Conservation (phyloP, 2,113 vertebrate species). For the Plestiodon gilberti region DNA sequence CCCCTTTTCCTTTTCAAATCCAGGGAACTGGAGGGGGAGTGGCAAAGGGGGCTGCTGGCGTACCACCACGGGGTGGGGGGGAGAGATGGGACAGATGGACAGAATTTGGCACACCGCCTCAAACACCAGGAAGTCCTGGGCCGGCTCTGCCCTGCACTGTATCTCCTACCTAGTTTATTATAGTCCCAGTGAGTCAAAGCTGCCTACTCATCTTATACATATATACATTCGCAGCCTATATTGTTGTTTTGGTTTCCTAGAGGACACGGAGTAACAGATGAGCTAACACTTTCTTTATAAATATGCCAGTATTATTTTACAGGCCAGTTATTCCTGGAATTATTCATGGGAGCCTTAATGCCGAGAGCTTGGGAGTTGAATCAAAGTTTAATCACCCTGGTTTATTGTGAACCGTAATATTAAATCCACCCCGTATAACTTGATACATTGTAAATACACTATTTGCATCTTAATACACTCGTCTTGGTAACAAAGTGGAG, state of each 20-base stretch:
- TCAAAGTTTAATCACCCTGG: neutral
- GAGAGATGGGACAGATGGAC: no score
- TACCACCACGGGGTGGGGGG: no score
- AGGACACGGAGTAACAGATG: conserved; percentile 25
- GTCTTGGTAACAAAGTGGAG: neutral
- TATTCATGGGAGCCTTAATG: neutral
- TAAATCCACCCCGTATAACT: neutral
- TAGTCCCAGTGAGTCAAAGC: neutral
- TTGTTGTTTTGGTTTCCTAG: conserved; percentile 32
- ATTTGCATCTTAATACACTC: conserved; percentile 5
- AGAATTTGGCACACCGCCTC: no score
- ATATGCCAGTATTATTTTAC: conserved; percentile 24
- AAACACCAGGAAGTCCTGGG: no score
- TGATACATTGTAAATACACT: conserved; percentile 1
- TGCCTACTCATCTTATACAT: conserved; percentile 5
- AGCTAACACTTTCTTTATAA: conserved; percentile 22
- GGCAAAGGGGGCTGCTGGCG: neutral
- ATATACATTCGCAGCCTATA: conserved; percentile 19
- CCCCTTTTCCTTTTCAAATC: neutral
- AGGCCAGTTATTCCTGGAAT: neutral
- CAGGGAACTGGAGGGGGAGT: neutral
- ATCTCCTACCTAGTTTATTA: neutral
- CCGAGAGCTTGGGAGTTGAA: conserved; percentile 2
- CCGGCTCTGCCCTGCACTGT: neutral
- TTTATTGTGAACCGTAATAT: neutral